Percentiles rank a stretch among this genome's conserved stretches.
Conservation (phyloP, 2,797 vertebrate genomes). For the Girardinus metallicus region DNA sequence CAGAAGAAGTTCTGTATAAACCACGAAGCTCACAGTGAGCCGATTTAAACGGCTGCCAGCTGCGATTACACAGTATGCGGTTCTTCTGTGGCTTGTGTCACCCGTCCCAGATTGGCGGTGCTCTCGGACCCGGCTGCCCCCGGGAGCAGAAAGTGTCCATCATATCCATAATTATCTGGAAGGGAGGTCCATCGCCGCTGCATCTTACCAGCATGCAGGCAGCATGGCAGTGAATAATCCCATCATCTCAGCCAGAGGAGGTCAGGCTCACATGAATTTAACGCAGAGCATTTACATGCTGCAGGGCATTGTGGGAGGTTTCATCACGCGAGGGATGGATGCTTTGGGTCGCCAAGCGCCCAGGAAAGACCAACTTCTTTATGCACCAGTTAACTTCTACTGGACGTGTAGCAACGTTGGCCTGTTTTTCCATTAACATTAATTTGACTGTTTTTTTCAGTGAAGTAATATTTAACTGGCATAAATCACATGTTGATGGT, state of each 20-base stretch:
- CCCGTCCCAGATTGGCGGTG: conserved; percentile 60
- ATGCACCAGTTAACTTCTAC: neutral
- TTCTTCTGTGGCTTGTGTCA: conserved; percentile 60
- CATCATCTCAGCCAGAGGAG: conserved; percentile 66
- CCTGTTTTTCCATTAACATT: neutral
- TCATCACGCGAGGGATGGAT: conserved; percentile 60
- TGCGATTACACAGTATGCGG: conserved; percentile 57
- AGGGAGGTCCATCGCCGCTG: conserved; percentile 57
- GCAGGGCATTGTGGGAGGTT: conserved; percentile 61
- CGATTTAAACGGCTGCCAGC: conserved; percentile 65
- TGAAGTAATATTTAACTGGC: neutral
- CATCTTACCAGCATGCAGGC: conserved; percentile 62
- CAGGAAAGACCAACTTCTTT: neutral
- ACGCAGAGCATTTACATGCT: conserved; percentile 58
- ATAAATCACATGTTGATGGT: neutral
- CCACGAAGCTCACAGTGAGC: conserved; percentile 51
- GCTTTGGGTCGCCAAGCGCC: conserved; percentile 12
- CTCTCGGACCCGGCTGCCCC: conserved; percentile 61
- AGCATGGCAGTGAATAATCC: conserved; percentile 70
- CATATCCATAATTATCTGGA: conserved; percentile 68
- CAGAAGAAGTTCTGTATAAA: conserved; percentile 23
- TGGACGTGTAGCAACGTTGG: neutral
- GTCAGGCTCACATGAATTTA: conserved; percentile 66
- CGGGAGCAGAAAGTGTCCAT: conserved; percentile 62
- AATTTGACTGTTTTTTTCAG: neutral